Conservation (phyloP, 2,113 vertebrate genomes). For the Cebus imitator region DNA sequence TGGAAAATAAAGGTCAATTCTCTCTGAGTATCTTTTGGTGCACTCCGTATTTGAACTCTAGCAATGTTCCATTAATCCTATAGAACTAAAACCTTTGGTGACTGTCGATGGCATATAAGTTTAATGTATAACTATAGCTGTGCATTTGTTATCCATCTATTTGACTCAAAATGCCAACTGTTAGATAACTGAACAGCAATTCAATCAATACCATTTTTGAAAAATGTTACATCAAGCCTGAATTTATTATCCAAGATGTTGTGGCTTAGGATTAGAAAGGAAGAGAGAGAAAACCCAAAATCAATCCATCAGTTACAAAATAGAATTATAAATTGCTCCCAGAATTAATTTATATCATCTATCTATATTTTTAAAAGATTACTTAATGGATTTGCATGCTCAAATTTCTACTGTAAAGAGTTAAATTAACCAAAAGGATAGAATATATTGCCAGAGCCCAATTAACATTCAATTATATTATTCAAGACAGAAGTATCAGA, state of each 20-base stretch:
- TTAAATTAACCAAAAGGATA: not conserved
- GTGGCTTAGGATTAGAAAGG: not conserved
- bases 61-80: not conserved
- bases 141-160: not conserved
- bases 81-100: not conserved
- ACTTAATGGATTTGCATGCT: not conserved
- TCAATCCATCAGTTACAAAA: not conserved
- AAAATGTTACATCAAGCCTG: slow-evolving; percentile 22
- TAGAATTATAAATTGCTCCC: not conserved
- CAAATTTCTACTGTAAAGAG: not conserved
- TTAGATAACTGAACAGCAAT: not conserved
- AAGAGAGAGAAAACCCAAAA: slow-evolving; percentile 27
- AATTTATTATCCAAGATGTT: not conserved
- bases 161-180: slow-evolving; percentile 34
- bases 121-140: slow-evolving; percentile 1
- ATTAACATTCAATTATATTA: not conserved
- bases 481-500: not conserved
- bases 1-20: not conserved
- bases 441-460: not conserved
- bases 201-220: not conserved
- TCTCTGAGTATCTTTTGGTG: not conserved
- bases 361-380: not conserved
- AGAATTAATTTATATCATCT: slow-evolving; percentile 4
- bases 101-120: not conserved
- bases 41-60: not conserved